phyloP scores from a whole-genome alignment of 2,888 invertebrate genomes.

The Tenthredo livida region DNA sequence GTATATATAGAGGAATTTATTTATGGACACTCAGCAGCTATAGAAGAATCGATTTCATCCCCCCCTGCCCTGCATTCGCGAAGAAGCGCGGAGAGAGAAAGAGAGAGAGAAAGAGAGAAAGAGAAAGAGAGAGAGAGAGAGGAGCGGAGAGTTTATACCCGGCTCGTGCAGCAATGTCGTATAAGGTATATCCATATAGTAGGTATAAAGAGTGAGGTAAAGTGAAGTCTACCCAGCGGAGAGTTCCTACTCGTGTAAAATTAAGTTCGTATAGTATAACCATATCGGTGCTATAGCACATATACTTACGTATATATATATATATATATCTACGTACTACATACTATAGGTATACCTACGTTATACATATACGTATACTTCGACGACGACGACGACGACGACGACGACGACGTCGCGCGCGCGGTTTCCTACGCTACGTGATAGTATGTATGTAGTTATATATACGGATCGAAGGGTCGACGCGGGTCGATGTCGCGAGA shows the following conservation, averaged over 20 bases:
- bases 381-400: too few species aligned
- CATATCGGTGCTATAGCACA: too few species aligned
- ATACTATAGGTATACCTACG: too few species aligned
- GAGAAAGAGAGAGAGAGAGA: too few species aligned
- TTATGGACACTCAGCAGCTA: slow-evolving; percentile 16
- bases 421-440: not conserved
- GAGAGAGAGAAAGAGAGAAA: too few species aligned
- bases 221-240: not conserved
- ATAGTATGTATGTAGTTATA: not conserved
- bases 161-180: not conserved
- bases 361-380: too few species aligned
- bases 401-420: too few species aligned
- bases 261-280: slow-evolving; percentile 19
- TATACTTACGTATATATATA: too few species aligned
- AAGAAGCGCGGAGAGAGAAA: too few species aligned
- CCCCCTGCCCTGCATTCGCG: not conserved
- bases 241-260: slow-evolving; percentile 23
- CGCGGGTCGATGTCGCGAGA: slow-evolving; percentile 5
- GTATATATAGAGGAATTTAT: slow-evolving; percentile 14
- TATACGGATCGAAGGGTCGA: slow-evolving; percentile 30
- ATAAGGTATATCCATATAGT: not conserved
- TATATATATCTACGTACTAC: too few species aligned
- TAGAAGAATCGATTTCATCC: slow-evolving; percentile 38
- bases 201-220: not conserved
- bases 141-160: not conserved